Conservation (phyloP, 2,888 invertebrate genomes). For the Disparrhopalites patrizii region DNA sequence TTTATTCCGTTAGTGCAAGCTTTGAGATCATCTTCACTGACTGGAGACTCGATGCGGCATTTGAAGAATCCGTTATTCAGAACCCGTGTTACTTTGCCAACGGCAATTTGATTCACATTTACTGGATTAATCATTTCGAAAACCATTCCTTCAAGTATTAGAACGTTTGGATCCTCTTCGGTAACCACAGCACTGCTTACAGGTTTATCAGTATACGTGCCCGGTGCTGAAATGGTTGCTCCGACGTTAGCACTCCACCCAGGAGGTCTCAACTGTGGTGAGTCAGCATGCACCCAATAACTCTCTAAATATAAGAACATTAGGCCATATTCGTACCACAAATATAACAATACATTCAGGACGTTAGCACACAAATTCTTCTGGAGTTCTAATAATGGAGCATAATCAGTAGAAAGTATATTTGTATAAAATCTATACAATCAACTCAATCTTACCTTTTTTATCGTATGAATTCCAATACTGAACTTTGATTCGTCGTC, state of each 20-base stretch:
- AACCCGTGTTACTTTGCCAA: constrained; percentile 17
- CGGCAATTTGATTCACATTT: constrained; percentile 10
- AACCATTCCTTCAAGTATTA: constrained; percentile 15
- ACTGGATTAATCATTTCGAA: constrained; percentile 33
- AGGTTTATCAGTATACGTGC: background rate
- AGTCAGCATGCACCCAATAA: background rate
- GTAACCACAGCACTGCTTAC: background rate
- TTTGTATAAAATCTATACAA: too few species aligned
- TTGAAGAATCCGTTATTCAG: constrained; percentile 31
- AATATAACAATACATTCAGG: background rate
- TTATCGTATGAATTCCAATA: background rate
- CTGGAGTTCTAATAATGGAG: background rate
- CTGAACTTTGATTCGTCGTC: background rate
- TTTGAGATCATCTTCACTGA: background rate
- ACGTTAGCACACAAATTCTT: too few species aligned
- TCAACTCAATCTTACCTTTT: background rate
- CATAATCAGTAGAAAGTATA: too few species aligned
- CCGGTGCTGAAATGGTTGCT: background rate
- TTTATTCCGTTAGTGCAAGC: background rate
- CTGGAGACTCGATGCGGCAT: constrained; percentile 15
- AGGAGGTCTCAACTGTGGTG: background rate
- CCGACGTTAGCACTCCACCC: constrained; percentile 10
- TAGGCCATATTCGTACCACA: background rate
- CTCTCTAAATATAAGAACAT: background rate
- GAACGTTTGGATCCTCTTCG: background rate